Evolutionary conservation across 1,140 invertebrate species (phyloP).

Genomic region (Rhagoletis zephyria): DNA sequence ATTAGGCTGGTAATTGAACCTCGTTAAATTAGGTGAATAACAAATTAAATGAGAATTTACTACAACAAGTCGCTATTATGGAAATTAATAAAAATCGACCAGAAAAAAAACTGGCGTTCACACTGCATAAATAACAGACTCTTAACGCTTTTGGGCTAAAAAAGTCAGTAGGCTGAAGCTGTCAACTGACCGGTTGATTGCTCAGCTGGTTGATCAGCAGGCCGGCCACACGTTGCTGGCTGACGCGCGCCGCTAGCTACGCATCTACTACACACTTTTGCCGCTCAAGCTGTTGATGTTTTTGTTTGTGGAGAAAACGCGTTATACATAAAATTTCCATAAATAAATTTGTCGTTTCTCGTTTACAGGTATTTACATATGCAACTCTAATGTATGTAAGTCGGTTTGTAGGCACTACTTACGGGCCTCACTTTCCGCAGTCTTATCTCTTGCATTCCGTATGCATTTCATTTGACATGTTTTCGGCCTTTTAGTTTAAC

Average conservation of each 20-base stretch:
- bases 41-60: conserved; percentile 34
- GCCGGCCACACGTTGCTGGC: background rate
- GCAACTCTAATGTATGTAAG: background rate
- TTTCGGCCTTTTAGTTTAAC: conserved; percentile 10
- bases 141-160: background rate
- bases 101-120: background rate
- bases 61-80: conserved; percentile 24
- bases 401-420: no score
- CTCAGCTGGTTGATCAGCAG: conserved; percentile 9
- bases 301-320: conserved; percentile 9
- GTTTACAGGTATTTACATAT: background rate
- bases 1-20: background rate
- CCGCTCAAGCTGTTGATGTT: background rate
- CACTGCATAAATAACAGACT: background rate
- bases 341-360: background rate
- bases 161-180: background rate
- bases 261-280: no score
- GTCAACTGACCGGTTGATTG: conserved; percentile 20
- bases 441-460: background rate
- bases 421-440: background rate
- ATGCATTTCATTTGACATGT: conserved; percentile 13
- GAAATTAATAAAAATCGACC: background rate
- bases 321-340: background rate
- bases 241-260: no score
- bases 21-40: conserved; percentile 3